Base-by-base conservation (phyloP, 2,888 invertebrate genomes). In the Celastrina argiolus region DNA sequence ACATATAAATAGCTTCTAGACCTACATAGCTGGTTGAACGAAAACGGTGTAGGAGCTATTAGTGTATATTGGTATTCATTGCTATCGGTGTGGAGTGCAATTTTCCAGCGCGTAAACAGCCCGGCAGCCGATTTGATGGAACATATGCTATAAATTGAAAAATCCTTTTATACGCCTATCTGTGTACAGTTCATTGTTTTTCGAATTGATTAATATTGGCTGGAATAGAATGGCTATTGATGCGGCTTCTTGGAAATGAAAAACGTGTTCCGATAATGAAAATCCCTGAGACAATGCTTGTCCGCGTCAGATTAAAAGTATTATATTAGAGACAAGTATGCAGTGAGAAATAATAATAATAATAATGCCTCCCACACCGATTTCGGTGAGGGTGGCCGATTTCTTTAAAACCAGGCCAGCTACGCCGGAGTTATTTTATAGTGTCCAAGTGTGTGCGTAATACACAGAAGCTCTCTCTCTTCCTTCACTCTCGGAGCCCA, bases 61-160 rank as follows among this genome's bases (percentile, higher is more conserved):
- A 31, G 2, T 8, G 34, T 59, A 8, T 36, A 59, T 34, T 16
- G 18, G n/a, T 34, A 59, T 59, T 34, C 36, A 59, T 59, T 59
- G 5, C 31, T 31, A 34, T 45, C 18, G 58, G 28, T 8, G 28
- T 61, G 6, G 36, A 36, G 61, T 61, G 16, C 61, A 61, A 61
- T 61, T 61, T 61, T 61, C 61, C 61, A 61, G 61, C 22, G 12
- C 31, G 39, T 61, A 39, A 61, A 39, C 61, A 61, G 61, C 2
- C 10, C 14, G 28, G 56, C 34, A 18, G 61, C 61, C 22, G 18
- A 61, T 61, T 61, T 61, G 61, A 39, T 61, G 61, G 39, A 39
- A 61, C 61, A 61, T 36, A 39, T 61, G 61, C 36, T 36, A 61
- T 61, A 36, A 39, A 61, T 69, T 68, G 56, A 28, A 64, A 63